Conservation (phyloP, 1,140 invertebrate genomes). For the Ostrea denselamellosa region DNA sequence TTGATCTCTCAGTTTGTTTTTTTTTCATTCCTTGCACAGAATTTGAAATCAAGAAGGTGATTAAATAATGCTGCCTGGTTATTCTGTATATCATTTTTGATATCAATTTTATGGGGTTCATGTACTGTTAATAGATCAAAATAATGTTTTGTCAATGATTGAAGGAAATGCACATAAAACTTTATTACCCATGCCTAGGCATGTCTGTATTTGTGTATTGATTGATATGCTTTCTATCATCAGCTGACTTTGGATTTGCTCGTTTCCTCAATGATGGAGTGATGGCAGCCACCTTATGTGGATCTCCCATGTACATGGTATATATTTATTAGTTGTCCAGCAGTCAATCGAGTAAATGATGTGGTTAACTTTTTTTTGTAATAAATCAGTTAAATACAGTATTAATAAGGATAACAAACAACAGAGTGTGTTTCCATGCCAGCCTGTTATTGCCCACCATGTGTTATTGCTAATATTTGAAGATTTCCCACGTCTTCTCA, state of each 20-base stretch:
- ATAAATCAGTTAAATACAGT: no score
- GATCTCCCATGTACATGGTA: slow-evolving; percentile 99
- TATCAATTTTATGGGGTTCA: background rate
- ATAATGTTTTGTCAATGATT: background rate
- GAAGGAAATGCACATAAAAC: background rate
- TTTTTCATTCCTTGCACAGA: background rate
- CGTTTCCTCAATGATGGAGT: slow-evolving; percentile 98
- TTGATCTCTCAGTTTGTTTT: background rate
- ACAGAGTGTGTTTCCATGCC: no score
- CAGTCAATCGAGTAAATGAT: no score
- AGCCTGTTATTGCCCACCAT: no score
- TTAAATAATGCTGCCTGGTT: background rate
- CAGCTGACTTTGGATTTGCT: slow-evolving; percentile 99
- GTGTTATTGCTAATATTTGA: no score
- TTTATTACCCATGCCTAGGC: background rate
- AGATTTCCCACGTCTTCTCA: no score
- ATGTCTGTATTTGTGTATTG: background rate
- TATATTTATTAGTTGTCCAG: background rate
- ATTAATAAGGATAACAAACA: no score
- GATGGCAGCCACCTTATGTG: slow-evolving; percentile 99
- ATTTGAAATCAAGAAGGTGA: background rate
- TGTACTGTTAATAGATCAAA: background rate
- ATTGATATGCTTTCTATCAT: slow-evolving; percentile 70
- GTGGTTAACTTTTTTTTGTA: no score
- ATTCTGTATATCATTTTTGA: background rate